phyloP scores from a whole-genome alignment of 2,888 invertebrate species.

The Agrenia bidenticulata region DNA sequence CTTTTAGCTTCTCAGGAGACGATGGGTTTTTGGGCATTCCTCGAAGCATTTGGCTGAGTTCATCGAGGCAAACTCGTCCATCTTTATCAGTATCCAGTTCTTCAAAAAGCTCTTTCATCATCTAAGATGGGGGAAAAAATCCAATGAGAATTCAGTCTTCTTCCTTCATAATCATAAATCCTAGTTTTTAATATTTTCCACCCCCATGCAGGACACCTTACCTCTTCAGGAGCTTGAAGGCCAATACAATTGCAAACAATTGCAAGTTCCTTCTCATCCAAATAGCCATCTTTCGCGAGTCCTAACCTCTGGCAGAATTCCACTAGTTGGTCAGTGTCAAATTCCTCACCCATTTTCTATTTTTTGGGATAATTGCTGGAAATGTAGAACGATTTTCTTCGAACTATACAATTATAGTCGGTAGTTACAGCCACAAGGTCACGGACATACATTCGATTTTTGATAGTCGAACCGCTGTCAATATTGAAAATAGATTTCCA shows the following conservation, averaged over 20 bases:
- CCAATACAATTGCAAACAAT: slow-evolving; percentile 69
- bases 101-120: slow-evolving; percentile 61
- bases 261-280: slow-evolving; percentile 66
- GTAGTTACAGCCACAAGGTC: too few species aligned
- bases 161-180: background rate
- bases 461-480: too few species aligned
- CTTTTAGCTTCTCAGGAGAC: slow-evolving; percentile 39
- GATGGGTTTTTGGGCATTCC: slow-evolving; percentile 46
- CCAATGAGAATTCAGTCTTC: too few species aligned
- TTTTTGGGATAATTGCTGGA: too few species aligned
- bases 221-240: slow-evolving; percentile 66
- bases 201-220: too few species aligned
- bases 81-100: slow-evolving; percentile 66
- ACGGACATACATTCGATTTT: too few species aligned
- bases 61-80: slow-evolving; percentile 59
- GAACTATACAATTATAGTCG: too few species aligned
- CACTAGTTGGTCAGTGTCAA: slow-evolving; percentile 64
- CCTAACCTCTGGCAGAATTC: slow-evolving; percentile 67
- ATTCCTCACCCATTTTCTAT: slow-evolving; percentile 38
- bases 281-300: slow-evolving; percentile 64
- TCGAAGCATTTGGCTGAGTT: slow-evolving; percentile 53
- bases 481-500: too few species aligned
- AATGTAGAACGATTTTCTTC: too few species aligned
- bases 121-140: slow-evolving; percentile 24
- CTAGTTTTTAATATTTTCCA: background rate